A percentile compares a stretch with the other conserved stretches of the same genome.
These are phyloP conservation scores for Arvicanthis niloticus DNA, from an alignment of 2,113 vertebrate species.

Conservation along the genomic window DNA sequence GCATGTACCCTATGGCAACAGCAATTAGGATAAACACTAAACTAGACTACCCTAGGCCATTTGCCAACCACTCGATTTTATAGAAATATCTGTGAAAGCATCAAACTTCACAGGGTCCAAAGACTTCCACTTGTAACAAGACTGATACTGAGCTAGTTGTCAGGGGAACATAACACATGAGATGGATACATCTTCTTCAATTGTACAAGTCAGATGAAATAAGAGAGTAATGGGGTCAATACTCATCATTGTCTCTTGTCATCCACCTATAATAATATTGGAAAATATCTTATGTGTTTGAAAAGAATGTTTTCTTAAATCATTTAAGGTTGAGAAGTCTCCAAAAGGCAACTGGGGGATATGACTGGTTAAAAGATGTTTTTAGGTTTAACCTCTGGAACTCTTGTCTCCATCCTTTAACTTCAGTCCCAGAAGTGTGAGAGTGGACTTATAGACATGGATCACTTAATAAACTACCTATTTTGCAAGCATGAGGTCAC, in stretches of 20 bases:
- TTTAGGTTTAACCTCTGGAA: neutral
- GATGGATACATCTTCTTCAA: neutral
- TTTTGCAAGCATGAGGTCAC: neutral
- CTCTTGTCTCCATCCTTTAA: neutral
- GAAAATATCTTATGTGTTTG: neutral
- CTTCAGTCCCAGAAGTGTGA: neutral
- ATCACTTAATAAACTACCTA: neutral
- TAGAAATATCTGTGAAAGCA: neutral
- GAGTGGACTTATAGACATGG: neutral
- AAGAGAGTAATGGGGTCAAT: neutral
- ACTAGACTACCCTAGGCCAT: neutral
- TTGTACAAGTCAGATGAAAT: neutral
- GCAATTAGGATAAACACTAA: neutral
- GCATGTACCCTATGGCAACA: neutral
- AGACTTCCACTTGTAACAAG: neutral
- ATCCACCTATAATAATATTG: neutral
- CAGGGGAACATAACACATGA: neutral
- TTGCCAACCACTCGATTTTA: neutral
- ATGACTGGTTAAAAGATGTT: neutral
- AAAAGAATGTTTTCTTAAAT: slow-evolving; percentile 41
- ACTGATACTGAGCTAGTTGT: neutral
- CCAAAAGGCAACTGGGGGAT: neutral
- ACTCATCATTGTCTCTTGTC: neutral
- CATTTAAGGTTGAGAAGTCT: neutral
- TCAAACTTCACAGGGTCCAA: neutral